phyloP scores from a whole-genome alignment of 92 coral and sea anemone species.

The Scolanthus callimorphus region DNA sequence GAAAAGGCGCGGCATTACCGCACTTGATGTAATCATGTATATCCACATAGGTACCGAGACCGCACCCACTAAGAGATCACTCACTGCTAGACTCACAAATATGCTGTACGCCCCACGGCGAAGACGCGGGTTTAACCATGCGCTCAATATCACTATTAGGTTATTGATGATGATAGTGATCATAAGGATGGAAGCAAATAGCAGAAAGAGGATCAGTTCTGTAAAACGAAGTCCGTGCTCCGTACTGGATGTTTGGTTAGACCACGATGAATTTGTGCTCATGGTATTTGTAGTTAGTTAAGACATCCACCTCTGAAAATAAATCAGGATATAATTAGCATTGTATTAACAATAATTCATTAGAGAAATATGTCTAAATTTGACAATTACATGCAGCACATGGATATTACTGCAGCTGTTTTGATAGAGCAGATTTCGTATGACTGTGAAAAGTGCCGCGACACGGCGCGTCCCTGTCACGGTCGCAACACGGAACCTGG shows the following conservation, averaged over 20 bases:
- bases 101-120: constrained; percentile 52
- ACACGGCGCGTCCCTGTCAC: too few species aligned
- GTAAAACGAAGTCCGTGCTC: constrained; percentile 3
- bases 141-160: constrained; percentile 52
- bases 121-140: constrained; percentile 46
- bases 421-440: too few species aligned
- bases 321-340: neutral
- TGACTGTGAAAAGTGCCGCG: too few species aligned
- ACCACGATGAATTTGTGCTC: neutral
- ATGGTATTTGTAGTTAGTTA: neutral
- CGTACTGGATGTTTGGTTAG: too few species aligned
- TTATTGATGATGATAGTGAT: constrained; percentile 50
- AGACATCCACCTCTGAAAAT: neutral
- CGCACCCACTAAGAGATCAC: constrained; percentile 74
- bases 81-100: constrained; percentile 70
- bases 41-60: constrained; percentile 75
- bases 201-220: constrained; percentile 13
- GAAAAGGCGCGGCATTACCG: constrained; percentile 14
- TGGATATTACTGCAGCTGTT: too few species aligned
- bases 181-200: constrained; percentile 36
- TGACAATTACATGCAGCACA: too few species aligned
- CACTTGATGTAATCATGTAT: constrained; percentile 28
- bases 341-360: too few species aligned
- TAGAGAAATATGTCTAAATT: too few species aligned
- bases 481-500: too few species aligned